Conservation (phyloP, 2,113 vertebrate species). For the Oreochromis niloticus region DNA sequence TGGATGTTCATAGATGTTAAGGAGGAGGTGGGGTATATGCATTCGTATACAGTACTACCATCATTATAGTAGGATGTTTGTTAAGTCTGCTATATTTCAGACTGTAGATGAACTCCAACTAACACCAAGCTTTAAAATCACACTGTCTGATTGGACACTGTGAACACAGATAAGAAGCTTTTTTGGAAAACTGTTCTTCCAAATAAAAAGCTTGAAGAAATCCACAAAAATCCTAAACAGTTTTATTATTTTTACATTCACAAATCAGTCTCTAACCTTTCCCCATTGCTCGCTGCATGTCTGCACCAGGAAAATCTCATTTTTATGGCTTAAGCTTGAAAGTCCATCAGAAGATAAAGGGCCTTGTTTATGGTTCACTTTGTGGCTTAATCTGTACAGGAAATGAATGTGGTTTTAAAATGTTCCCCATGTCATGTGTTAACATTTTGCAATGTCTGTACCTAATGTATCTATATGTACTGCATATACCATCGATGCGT, state of each 20-base stretch:
- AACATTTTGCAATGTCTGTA: not conserved
- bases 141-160: not conserved
- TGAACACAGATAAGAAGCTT: not conserved
- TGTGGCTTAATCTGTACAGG: not conserved
- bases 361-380: not conserved
- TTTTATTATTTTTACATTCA: not conserved
- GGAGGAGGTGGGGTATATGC: not conserved
- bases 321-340: not conserved
- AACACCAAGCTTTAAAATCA: not conserved
- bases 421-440: not conserved
- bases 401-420: conserved; percentile 1
- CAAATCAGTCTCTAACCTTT: not conserved
- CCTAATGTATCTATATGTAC: not conserved
- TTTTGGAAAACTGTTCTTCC: not conserved
- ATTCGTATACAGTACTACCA: not conserved
- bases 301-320: not conserved
- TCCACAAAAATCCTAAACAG: not conserved
- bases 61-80: not conserved
- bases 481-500: not conserved
- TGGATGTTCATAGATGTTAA: not conserved
- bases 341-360: not conserved
- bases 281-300: conserved; percentile 18
- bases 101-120: not conserved
- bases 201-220: not conserved
- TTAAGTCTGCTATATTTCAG: not conserved